Evolutionary conservation across 2,797 vertebrate genomes (phyloP).

Genomic region (Peromyscus attwateri): DNA sequence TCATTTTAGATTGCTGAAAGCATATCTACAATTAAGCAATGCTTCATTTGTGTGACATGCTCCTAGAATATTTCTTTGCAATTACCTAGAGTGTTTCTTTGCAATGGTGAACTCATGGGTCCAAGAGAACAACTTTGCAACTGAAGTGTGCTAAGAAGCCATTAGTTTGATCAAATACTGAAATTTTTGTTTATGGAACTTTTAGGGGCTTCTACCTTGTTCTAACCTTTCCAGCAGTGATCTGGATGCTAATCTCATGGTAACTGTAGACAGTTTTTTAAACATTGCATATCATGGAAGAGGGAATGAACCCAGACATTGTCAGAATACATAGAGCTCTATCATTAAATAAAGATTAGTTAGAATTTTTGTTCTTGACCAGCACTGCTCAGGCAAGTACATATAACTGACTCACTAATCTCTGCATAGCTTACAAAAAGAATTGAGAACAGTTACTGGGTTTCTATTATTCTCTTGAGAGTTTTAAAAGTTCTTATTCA

Average conservation of each 20-base stretch:
- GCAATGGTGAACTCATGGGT: neutral
- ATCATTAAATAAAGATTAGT: neutral
- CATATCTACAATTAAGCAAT: neutral
- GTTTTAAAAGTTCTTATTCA: neutral
- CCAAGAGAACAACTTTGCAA: neutral
- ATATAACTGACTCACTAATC: neutral
- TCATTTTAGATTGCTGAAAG: neutral
- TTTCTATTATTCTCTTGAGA: neutral
- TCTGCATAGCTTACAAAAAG: neutral
- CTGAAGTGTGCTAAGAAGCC: neutral
- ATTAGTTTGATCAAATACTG: neutral
- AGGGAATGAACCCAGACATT: neutral
- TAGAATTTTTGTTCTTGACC: neutral
- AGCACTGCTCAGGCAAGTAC: neutral
- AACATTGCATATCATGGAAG: neutral
- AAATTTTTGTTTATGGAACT: neutral
- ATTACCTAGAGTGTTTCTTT: neutral
- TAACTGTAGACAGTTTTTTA: neutral
- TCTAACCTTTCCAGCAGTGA: no score
- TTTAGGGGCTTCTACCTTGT: neutral
- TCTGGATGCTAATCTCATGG: neutral
- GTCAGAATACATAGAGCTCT: neutral
- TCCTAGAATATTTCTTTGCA: neutral
- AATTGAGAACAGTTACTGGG: neutral
- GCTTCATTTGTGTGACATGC: neutral